Evolutionary conservation across 2,797 vertebrate genomes (phyloP), one percentile per base, ranked within the genome.

Genomic region (Lepilemur septentrionalis): DNA sequence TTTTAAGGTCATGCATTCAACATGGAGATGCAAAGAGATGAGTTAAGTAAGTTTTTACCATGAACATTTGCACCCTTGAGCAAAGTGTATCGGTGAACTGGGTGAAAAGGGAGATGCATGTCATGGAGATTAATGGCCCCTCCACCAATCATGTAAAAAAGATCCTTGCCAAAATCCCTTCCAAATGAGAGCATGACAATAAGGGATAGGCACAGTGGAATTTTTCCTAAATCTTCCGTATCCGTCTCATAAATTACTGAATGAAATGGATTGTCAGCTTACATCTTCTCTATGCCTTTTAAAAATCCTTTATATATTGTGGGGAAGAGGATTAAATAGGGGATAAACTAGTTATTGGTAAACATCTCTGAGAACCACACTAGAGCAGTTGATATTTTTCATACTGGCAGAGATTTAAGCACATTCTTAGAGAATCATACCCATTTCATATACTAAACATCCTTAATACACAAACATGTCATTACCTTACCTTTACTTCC

Each of bases 1-100:
- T 91, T 90, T 80, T 61, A 84, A 94, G 91, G 38, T 38, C 52
- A 81, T 76, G 13, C 20, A n/a, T 87, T 96, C 84, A 95, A 38
- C 15, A n/a, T 0, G 17, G 11, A n/a, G 28, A 57, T 15, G 35
- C 17, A 82, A 85, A 95, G 32, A 88, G 65, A 89, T 48, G 32
- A 89, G 22, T 48, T 83, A 83, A 93, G n/a, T 89, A 81, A 80
- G 10, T 61, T 91, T 93, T 85, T 63, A 83, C 30, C 23, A 50
- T 57, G 75, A 91, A 79, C 48, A 69, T 70, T 43, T 92, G 17
- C 30, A 91, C 76, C 22, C 43, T 55, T 52, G 38, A 89, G 57
- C 73, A 93, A 81, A 93, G 72, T 73, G 7, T 70, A 46, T 84
- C n/a, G 73, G 28, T 32, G 32, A 59, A 41, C 20, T 35, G 20